A percentile compares a stretch with the other conserved stretches of the same genome.
Evolutionary conservation across 2,888 invertebrate genomes (phyloP).

Genomic region (Sinotaia quadrata): DNA sequence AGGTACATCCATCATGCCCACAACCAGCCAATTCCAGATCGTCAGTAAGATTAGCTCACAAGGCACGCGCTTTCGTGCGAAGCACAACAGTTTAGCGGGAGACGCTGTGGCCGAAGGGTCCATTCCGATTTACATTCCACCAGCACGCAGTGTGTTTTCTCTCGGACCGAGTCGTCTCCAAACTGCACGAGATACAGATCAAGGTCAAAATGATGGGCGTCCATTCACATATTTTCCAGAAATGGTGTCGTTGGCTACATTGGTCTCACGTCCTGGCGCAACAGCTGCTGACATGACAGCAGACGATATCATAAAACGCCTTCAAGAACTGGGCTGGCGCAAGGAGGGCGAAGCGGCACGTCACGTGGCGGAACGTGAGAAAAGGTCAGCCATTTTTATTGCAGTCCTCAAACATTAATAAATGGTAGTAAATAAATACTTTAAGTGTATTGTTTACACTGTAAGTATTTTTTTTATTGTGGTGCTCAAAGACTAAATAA

Average conservation of each 20-base stretch:
- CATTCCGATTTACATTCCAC: slow-evolving; percentile 11
- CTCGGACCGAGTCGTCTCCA: not conserved
- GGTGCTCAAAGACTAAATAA: too few species aligned
- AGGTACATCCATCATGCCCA: slow-evolving; percentile 25
- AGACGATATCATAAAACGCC: slow-evolving; percentile 19
- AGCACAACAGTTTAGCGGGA: not conserved
- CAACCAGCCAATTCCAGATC: slow-evolving; percentile 21
- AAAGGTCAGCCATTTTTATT: not conserved
- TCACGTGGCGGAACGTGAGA: not conserved
- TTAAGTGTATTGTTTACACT: too few species aligned
- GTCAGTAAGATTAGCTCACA: slow-evolving; percentile 5
- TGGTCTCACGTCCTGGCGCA: not conserved
- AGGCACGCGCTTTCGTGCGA: not conserved
- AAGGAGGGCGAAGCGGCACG: slow-evolving; percentile 15
- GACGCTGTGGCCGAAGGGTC: not conserved
- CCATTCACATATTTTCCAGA: slow-evolving; percentile 9
- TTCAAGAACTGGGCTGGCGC: slow-evolving; percentile 24
- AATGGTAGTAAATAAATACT: too few species aligned
- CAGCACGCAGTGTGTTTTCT: slow-evolving; percentile 7
- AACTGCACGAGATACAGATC: too few species aligned
- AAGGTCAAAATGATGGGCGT: not conserved
- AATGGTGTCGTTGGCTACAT: slow-evolving; percentile 15
- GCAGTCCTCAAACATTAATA: not conserved
- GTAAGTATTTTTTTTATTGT: too few species aligned
- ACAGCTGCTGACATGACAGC: slow-evolving; percentile 6